These are phyloP conservation scores for Chironomus tepperi DNA, from an alignment of 1,140 invertebrate genomes.

Conservation along the genomic window DNA sequence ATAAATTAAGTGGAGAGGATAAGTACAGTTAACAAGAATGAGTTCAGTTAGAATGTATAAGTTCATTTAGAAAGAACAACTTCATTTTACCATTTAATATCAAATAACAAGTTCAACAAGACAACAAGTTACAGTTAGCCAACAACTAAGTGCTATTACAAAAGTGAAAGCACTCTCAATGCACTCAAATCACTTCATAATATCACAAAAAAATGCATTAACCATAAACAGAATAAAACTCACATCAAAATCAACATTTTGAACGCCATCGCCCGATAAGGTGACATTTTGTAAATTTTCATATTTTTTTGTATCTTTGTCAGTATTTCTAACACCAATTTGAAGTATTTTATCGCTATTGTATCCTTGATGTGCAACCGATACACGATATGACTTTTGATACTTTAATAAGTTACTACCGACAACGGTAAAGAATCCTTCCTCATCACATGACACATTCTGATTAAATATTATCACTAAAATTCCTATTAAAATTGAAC, in stretches of 20 bases:
- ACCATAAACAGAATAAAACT: neutral
- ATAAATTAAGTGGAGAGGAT: too few species aligned
- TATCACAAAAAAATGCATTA: neutral
- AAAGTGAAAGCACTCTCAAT: neutral
- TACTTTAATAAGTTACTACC: neutral
- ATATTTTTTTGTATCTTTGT: neutral
- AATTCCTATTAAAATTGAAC: too few species aligned
- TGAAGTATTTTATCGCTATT: neutral
- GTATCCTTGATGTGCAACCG: neutral
- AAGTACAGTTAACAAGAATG: too few species aligned
- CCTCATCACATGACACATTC: neutral
- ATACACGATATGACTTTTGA: neutral
- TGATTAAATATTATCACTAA: too few species aligned
- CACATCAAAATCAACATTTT: constrained; percentile 2
- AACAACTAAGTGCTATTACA: neutral
- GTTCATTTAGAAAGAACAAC: too few species aligned
- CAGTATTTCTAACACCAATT: neutral
- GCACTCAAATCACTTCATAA: neutral
- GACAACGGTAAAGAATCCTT: neutral
- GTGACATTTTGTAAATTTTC: neutral
- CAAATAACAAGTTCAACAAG: too few species aligned
- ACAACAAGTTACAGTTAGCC: too few species aligned
- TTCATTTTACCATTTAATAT: too few species aligned
- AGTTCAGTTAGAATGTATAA: too few species aligned
- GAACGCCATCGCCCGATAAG: neutral